Base-by-base conservation (phyloP, 2,113 vertebrate species). In the human (Homo sapiens) region DNA sequence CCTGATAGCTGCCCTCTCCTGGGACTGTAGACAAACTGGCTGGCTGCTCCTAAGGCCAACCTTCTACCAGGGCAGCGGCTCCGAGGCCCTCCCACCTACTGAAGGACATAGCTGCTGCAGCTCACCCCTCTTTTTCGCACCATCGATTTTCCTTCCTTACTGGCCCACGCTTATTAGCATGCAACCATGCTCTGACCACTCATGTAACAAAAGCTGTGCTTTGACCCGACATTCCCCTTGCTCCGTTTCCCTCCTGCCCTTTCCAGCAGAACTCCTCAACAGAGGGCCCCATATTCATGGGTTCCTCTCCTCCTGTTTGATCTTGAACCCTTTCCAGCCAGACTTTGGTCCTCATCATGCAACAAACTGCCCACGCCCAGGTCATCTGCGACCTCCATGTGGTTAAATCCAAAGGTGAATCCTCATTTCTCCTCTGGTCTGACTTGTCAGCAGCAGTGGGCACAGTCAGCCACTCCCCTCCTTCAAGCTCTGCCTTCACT, bases 331-430 rank as follows among this genome's bases (percentile, higher is more conserved):
- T 6, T 52, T 52, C 59, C 38, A 43, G 32, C 25, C 43, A 12
- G n/a, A 50, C 48, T 55, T 48, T 8, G 14, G 66, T 61, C n/a
- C n/a, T 88, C 75, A n/a, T 5, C 12, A 17, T n/a, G 66, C n/a
- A 92, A 43, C 27, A 8, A 20, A n/a, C n/a, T 16, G 55, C 35
- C 14, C 30, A 6, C 2, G 8, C 2, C 68, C 16, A 50, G 43
- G 35, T 50, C 5, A 50, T 48, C 5, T 0, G 20, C 5, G n/a
- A 66, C 52, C 55, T 55, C n/a, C 0, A 0, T 12, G 43, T 32
- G 25, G 17, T 55, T 25, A 38, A 40, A 8, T 25, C 43, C 52
- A 43, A 57, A 86, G 73, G 43, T 22, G 23, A 55, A 2, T 4
- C 25, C 73, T 90, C n/a, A 35, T 5, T 22, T 59, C 50, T n/a